phyloP scores from a whole-genome alignment of 2,888 invertebrate species.

The Parthenolecanium corni region DNA sequence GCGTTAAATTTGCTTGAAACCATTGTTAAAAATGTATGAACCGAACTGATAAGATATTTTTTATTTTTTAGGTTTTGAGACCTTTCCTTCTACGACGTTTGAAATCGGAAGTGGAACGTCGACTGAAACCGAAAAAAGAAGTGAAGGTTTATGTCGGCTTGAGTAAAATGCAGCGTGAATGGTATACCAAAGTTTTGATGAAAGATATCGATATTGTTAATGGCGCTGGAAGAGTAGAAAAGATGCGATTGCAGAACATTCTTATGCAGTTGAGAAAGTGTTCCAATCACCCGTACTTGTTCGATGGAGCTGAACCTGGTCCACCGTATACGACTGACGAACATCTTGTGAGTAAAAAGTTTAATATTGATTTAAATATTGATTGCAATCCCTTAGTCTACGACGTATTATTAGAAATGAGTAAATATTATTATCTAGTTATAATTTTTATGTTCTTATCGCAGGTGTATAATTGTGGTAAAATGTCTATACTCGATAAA shows the following conservation, averaged over 20 bases:
- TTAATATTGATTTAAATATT: not conserved
- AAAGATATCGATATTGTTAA: slow-evolving; percentile 99
- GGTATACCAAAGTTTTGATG: slow-evolving; percentile 97
- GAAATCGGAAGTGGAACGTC: slow-evolving; percentile 95
- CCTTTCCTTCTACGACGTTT: slow-evolving; percentile 90
- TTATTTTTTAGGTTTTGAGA: slow-evolving; percentile 54
- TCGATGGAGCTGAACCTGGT: slow-evolving; percentile 97
- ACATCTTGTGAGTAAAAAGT: slow-evolving; percentile 53
- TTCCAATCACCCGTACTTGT: slow-evolving; percentile 96
- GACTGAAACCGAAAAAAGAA: slow-evolving; percentile 93
- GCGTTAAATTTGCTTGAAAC: slow-evolving; percentile 35
- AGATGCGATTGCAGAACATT: slow-evolving; percentile 96
- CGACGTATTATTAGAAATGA: not conserved
- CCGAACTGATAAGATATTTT: not conserved
- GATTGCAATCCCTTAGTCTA: not conserved
- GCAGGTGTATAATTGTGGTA: slow-evolving; percentile 79
- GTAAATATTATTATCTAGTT: not conserved
- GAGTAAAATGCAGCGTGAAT: slow-evolving; percentile 98
- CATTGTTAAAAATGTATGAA: not conserved
- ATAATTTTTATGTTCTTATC: too few relatives aligned
- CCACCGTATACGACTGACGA: slow-evolving; percentile 95
- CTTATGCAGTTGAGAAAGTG: slow-evolving; percentile 98
- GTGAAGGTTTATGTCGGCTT: slow-evolving; percentile 92
- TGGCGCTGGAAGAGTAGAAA: slow-evolving; percentile 91
- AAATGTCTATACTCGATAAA: slow-evolving; percentile 92